Evolutionary conservation across 1,140 invertebrate species (phyloP).

Genomic region (Microplitis mediator): DNA sequence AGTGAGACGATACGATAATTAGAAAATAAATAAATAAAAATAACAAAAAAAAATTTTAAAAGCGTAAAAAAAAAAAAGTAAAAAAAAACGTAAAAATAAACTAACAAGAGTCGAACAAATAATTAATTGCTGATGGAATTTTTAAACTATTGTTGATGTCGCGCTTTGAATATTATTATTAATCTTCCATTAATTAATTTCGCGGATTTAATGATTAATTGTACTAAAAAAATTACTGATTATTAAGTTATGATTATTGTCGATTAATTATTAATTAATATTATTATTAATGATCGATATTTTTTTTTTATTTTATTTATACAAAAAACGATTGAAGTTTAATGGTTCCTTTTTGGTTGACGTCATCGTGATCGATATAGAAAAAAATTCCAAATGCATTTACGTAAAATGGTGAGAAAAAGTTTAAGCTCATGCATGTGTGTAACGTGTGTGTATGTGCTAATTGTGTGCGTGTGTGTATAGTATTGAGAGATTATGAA

Average conservation of each 20-base stretch:
- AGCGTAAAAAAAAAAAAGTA: slow-evolving; percentile 19
- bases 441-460: not conserved
- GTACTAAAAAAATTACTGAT: too few species aligned
- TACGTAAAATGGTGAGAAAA: slow-evolving; percentile 35
- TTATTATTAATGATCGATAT: too few species aligned
- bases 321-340: not conserved
- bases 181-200: too few species aligned
- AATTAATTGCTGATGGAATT: too few species aligned
- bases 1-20: slow-evolving; percentile 20
- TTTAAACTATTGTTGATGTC: not conserved
- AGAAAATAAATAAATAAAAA: slow-evolving; percentile 1
- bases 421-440: slow-evolving; percentile 16
- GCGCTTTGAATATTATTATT: too few species aligned
- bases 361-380: slow-evolving; percentile 27
- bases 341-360: not conserved
- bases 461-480: slow-evolving; percentile 12
- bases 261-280: too few species aligned
- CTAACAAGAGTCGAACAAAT: too few species aligned
- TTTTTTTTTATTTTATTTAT: too few species aligned
- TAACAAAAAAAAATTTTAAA: not conserved
- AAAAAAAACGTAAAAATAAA: slow-evolving; percentile 18
- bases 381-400: slow-evolving; percentile 47
- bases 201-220: too few species aligned
- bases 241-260: too few species aligned
- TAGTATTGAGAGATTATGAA: slow-evolving; percentile 29